These are phyloP conservation scores for Ochropleura leucogaster DNA, from an alignment of 2,888 invertebrate genomes.

Conservation along the genomic window DNA sequence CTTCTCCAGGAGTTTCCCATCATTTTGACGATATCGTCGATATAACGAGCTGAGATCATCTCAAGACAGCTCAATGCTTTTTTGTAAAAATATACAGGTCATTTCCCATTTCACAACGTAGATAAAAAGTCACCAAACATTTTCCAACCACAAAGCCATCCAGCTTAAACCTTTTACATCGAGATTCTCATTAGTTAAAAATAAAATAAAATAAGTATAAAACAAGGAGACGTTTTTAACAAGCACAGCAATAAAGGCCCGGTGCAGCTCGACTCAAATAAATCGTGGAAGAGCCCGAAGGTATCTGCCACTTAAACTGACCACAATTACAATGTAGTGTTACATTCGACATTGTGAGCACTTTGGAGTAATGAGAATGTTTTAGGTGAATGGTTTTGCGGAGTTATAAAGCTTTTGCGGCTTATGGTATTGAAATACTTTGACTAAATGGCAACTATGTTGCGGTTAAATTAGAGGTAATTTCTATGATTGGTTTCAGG, in stretches of 20 bases:
- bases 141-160: conserved; percentile 7
- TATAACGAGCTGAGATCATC: too few species aligned
- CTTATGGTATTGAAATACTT: conserved; percentile 29
- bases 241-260: conserved; percentile 82
- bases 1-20: too few species aligned
- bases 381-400: conserved; percentile 25
- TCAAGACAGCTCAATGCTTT: too few species aligned
- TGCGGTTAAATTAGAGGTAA: background rate
- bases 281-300: conserved; percentile 77
- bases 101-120: background rate
- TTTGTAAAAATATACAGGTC: background rate
- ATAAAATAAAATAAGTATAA: conserved; percentile 72
- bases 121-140: background rate
- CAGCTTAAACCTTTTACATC: conserved; percentile 62
- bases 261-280: conserved; percentile 80
- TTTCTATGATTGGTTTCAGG: background rate
- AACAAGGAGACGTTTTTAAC: conserved; percentile 75
- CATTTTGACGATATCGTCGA: too few species aligned
- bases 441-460: conserved; percentile 24
- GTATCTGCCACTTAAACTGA: conserved; percentile 80
- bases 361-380: conserved; percentile 40
- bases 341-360: conserved; percentile 30
- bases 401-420: conserved; percentile 33
- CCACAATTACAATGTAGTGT: conserved; percentile 73
- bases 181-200: conserved; percentile 76